phyloP scores from a whole-genome alignment of 2,797 vertebrate species.

The Sebastes steindachneri region DNA sequence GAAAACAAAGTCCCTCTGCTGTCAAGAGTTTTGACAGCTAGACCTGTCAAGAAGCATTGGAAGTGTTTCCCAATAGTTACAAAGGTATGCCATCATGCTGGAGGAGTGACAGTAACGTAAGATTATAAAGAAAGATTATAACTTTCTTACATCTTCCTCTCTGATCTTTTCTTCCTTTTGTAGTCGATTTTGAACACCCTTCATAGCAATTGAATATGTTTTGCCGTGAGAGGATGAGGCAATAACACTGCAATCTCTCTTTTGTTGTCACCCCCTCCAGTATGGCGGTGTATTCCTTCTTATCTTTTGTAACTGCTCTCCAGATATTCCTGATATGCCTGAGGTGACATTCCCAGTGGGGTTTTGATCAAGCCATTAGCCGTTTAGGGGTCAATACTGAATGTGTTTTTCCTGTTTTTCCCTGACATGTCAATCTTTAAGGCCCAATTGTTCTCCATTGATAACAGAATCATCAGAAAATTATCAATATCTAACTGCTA shows the following conservation, averaged over 20 bases:
- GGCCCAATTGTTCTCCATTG: not conserved
- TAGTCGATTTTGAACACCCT: slow-evolving; percentile 40
- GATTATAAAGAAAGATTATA: slow-evolving; percentile 32
- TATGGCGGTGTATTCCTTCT: slow-evolving; percentile 9
- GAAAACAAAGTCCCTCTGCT: slow-evolving; percentile 3
- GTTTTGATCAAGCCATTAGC: not conserved
- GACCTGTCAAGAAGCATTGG: not conserved
- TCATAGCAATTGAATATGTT: slow-evolving; percentile 49
- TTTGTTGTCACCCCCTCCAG: not conserved
- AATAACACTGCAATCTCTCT: slow-evolving; percentile 49
- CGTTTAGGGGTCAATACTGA: not conserved
- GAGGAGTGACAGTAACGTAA: slow-evolving; percentile 43
- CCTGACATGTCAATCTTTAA: not conserved
- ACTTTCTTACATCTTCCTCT: slow-evolving; percentile 49
- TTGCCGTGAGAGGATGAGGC: slow-evolving; percentile 52
- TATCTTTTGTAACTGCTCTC: slow-evolving; percentile 10
- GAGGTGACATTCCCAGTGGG: not conserved
- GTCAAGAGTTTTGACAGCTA: not conserved
- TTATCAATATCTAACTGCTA: not conserved
- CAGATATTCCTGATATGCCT: slow-evolving; percentile 3
- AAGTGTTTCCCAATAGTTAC: slow-evolving; percentile 42
- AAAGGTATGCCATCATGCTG: slow-evolving; percentile 56
- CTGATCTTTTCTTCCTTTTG: slow-evolving; percentile 56
- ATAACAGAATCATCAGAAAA: not conserved
- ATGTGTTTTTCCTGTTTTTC: too few species aligned